Evolutionary conservation across 2,797 vertebrate species (phyloP).

Genomic region (Ficedula albicollis): DNA sequence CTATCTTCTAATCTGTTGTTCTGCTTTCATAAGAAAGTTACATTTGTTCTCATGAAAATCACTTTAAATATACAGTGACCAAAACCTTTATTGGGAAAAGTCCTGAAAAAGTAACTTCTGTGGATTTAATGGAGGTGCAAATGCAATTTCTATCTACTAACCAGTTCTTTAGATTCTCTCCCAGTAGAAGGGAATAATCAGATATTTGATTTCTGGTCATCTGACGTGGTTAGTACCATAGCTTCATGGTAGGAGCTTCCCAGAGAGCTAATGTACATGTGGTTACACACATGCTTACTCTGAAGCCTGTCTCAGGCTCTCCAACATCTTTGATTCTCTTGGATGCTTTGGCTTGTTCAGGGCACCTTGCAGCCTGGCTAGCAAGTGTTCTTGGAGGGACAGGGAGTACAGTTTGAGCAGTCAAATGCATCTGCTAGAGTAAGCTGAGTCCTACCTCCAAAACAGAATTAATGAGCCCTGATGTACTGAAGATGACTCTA

Average conservation of each 20-base stretch:
- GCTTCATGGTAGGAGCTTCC: not conserved
- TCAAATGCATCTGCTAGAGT: not conserved
- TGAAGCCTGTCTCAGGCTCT: not conserved
- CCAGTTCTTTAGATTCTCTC: not conserved
- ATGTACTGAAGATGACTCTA: not conserved
- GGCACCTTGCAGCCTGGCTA: not conserved
- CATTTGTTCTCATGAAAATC: not conserved
- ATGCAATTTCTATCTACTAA: not conserved
- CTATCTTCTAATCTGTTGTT: not conserved
- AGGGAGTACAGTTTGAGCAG: not conserved
- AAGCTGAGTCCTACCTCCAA: not conserved
- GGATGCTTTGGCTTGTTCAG: not conserved
- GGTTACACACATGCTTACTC: not conserved
- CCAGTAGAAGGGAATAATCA: not conserved
- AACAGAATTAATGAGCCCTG: not conserved
- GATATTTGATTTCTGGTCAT: not conserved
- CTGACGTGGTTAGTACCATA: not conserved
- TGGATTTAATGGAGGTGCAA: not conserved
- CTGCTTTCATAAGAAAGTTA: not conserved
- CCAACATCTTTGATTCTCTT: not conserved
- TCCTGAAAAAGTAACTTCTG: not conserved
- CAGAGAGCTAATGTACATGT: not conserved
- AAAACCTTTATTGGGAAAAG: not conserved
- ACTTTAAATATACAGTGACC: not conserved
- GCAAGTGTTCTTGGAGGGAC: not conserved